These are phyloP conservation scores for Drosophila lacicola DNA, from an alignment of 2,888 invertebrate genomes.

Conservation along the genomic window DNA sequence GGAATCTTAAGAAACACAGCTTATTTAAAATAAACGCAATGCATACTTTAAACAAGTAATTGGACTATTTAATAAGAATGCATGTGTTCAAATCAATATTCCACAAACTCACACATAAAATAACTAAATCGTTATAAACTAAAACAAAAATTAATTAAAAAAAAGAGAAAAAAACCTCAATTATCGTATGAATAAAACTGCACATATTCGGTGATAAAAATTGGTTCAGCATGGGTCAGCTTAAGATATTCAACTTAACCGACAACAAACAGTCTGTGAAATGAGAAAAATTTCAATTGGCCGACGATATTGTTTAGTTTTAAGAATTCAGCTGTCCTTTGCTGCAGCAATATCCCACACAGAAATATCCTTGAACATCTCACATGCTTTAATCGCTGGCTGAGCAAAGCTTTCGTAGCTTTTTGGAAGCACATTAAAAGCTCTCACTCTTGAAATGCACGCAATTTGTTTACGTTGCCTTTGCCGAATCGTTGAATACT, in stretches of 20 bases:
- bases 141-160: conserved; percentile 9
- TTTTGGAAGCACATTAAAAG: conserved; percentile 36
- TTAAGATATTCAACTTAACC: not conserved
- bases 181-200: conserved; percentile 3
- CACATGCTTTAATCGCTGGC: conserved; percentile 25
- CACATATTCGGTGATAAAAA: conserved; percentile 23
- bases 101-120: conserved; percentile 7
- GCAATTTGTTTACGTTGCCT: conserved; percentile 24
- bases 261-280: not conserved
- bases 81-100: conserved; percentile 25
- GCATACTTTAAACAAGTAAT: not conserved
- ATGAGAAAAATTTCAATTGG: conserved; percentile 6
- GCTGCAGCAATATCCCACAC: conserved; percentile 10
- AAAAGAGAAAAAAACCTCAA: conserved; percentile 1
- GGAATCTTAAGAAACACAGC: conserved; percentile 17
- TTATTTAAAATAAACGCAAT: not conserved
- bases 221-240: conserved; percentile 33
- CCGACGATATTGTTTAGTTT: conserved; percentile 6
- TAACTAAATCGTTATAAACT: conserved; percentile 19
- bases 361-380: conserved; percentile 8
- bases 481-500: conserved; percentile 14
- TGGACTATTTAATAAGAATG: conserved; percentile 15
- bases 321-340: conserved; percentile 11
- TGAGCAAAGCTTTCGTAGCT: conserved; percentile 46
- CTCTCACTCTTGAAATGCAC: conserved; percentile 36